Percentiles rank a stretch among this genome's conserved stretches.
These are phyloP conservation scores for Hylaea fasciaria DNA, from an alignment of 2,888 invertebrate genomes.

Conservation along the genomic window DNA sequence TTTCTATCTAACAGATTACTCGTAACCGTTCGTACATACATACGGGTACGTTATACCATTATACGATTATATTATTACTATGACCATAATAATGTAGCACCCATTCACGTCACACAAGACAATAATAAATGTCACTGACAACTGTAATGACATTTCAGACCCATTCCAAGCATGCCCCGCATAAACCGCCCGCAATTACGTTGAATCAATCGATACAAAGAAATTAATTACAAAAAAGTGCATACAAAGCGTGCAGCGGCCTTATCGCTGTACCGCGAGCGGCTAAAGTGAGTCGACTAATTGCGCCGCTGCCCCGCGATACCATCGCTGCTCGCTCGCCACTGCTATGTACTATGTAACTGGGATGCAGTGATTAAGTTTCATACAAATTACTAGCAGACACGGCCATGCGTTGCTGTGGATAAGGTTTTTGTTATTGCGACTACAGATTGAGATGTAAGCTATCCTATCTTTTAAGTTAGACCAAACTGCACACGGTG, in stretches of 20 bases:
- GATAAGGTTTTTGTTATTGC: no score
- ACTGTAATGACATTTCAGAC: slow-evolving; percentile 34
- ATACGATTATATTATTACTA: not conserved
- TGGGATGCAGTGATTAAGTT: slow-evolving; percentile 14
- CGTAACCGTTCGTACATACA: not conserved
- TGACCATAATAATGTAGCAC: not conserved
- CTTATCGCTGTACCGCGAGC: slow-evolving; percentile 68
- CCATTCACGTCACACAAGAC: not conserved
- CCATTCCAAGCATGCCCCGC: slow-evolving; percentile 27
- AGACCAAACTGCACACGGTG: no score
- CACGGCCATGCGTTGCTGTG: no score
- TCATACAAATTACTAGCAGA: not conserved
- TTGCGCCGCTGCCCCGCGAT: slow-evolving; percentile 68
- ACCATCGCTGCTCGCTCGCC: slow-evolving; percentile 55
- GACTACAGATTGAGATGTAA: no score
- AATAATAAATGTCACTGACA: slow-evolving; percentile 30
- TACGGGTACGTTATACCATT: not conserved
- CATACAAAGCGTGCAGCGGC: slow-evolving; percentile 67
- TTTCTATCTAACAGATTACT: no score
- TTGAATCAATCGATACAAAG: slow-evolving; percentile 67
- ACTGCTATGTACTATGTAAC: slow-evolving; percentile 5
- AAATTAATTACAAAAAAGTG: slow-evolving; percentile 74
- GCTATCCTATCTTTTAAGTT: no score
- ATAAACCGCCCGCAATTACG: slow-evolving; percentile 49
- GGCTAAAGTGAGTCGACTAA: slow-evolving; percentile 79